These are phyloP conservation scores for Cladorhizidae sp. DNA, from an alignment of 37 sponge, comb jelly and placozoan genomes.

Conservation along the genomic window DNA sequence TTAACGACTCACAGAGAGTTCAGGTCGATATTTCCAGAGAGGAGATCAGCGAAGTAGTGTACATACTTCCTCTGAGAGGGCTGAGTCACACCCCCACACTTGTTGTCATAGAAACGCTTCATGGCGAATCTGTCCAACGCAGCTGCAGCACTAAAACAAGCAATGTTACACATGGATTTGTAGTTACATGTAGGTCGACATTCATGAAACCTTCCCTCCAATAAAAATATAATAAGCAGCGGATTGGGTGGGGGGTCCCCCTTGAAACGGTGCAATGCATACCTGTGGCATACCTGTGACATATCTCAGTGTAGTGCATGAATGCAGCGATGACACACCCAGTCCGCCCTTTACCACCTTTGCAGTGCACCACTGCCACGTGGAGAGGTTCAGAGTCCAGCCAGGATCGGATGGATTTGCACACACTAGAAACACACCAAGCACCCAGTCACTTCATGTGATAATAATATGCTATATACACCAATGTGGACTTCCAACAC, in stretches of 20 bases:
- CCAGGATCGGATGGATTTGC: slow-evolving; percentile 96
- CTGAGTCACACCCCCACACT: slow-evolving; percentile 92
- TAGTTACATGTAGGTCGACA: no score
- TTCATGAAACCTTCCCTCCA: no score
- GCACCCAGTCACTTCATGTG: no score
- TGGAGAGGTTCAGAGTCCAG: slow-evolving; percentile 87
- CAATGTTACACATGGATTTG: no score
- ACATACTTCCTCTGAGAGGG: slow-evolving; percentile 97
- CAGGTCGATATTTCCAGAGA: slow-evolving; percentile 77
- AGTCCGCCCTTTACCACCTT: slow-evolving; percentile 98
- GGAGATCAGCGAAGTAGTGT: slow-evolving; percentile 89
- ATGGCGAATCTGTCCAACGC: slow-evolving; percentile 95
- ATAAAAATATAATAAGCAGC: no score
- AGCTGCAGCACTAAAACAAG: slow-evolving; percentile 75
- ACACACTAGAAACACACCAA: slow-evolving; percentile 60
- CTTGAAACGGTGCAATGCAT: no score
- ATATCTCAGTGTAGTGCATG: slow-evolving; percentile 96
- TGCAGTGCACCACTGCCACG: slow-evolving; percentile 97
- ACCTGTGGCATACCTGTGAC: slow-evolving; percentile 78
- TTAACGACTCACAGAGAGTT: slow-evolving; percentile 52
- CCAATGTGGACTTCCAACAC: no score
- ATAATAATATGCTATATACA: no score
- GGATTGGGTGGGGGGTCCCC: no score
- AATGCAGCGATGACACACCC: slow-evolving; percentile 97
- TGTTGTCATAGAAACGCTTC: slow-evolving; percentile 92